Conservation (phyloP, 2,797 vertebrate genomes). For the Brotula barbata region DNA sequence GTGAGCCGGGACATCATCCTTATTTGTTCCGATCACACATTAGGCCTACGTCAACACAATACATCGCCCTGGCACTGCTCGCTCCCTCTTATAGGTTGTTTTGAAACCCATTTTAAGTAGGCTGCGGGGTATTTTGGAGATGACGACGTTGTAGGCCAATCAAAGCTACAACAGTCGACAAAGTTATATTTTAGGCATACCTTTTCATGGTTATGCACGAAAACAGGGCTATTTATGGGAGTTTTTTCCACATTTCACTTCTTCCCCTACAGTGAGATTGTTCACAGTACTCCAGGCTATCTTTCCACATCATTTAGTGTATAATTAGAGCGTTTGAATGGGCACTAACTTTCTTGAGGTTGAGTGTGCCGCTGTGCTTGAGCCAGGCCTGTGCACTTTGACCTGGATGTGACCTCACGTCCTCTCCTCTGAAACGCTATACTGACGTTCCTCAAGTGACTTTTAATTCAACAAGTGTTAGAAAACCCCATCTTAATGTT, state of each 20-base stretch:
- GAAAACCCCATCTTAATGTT: neutral
- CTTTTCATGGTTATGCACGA: slow-evolving; percentile 70
- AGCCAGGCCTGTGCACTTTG: slow-evolving; percentile 37
- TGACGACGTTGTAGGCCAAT: slow-evolving; percentile 13
- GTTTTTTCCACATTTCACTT: slow-evolving; percentile 80
- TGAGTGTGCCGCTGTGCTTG: slow-evolving; percentile 4
- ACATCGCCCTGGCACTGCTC: slow-evolving; percentile 6
- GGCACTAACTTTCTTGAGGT: slow-evolving; percentile 45
- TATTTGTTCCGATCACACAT: neutral
- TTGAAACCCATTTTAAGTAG: slow-evolving; percentile 18
- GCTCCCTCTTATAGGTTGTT: slow-evolving; percentile 1
- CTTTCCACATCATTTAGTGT: slow-evolving; percentile 83
- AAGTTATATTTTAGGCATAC: slow-evolving; percentile 62
- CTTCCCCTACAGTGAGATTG: slow-evolving; percentile 71
- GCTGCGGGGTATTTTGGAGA: slow-evolving; percentile 25
- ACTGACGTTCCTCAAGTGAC: slow-evolving; percentile 4
- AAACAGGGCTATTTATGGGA: slow-evolving; percentile 76
- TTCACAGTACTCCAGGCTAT: slow-evolving; percentile 70
- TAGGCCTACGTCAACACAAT: neutral
- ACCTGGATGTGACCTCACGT: slow-evolving; percentile 29
- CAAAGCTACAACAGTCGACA: slow-evolving; percentile 29
- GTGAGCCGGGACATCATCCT: slow-evolving; percentile 16
- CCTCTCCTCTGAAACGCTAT: slow-evolving; percentile 20
- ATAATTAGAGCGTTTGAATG: slow-evolving; percentile 77
- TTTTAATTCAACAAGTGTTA: slow-evolving; percentile 13